Base-by-base conservation (phyloP, 2,888 invertebrate species). In the Caenorhabditis panamensis region DNA sequence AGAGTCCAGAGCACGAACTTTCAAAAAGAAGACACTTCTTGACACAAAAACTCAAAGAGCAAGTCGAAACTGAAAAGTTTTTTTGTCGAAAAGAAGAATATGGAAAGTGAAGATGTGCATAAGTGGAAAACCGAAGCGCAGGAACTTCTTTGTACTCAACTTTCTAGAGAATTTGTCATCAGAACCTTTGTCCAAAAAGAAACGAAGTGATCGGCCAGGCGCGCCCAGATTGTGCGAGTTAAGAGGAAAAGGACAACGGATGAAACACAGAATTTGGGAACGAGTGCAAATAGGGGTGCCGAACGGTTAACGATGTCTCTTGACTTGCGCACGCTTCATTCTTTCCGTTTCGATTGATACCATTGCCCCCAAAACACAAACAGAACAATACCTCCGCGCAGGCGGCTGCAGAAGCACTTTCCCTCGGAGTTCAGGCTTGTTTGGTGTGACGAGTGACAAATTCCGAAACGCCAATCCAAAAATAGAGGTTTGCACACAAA, bases 281-380 rank as follows among this genome's bases (percentile, higher is more conserved):
- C 61, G 61, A 75, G 75, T 75, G 75, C 75, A 75, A 75, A 75
- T 66, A 75, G 53, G 75, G 73, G 61, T 75, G 75, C 75, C 75
- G 75, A 75, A 75, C 75, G 75, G 66, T 75, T 66, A 66, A 75
- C 75, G 66, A 66, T 75, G 75, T 75, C 75, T 75, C 75, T 75
- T 75, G 75, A 75, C 66, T 75, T 75, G 75, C 75, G 75, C 75
- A 75, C 75, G 75, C 75, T 75, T 75, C 75, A 66, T 66, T 67
- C 64, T 75, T 75, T 75, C 53, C 68, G 56, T 69, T 77, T 63
- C 64, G 28, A 53, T 78, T 69, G 77, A 78, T 78, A 78, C 77
- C 77, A 64, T 51, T 78, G 69, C 77, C 69, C 69, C 77, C 77
- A 78, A 64, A 71, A 78, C 77, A 78, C 77, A 78, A 78, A 78